These are phyloP conservation scores for Beris morrisii DNA, from an alignment of 2,888 invertebrate species.

Conservation along the genomic window DNA sequence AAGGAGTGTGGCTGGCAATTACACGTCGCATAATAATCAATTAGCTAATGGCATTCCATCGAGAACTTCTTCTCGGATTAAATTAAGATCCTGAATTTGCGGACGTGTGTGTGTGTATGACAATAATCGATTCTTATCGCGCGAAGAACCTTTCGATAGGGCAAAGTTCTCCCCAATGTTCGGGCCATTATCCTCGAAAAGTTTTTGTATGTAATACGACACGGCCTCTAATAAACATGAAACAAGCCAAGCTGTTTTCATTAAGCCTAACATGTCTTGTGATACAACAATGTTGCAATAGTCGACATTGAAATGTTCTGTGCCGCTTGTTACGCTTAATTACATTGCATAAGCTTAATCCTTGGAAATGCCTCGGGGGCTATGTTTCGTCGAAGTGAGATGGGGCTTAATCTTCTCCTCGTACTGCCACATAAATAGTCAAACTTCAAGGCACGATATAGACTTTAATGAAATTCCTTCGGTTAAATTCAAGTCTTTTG, in stretches of 20 bases:
- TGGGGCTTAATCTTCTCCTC: neutral
- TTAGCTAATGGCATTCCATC: no score
- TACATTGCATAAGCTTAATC: slow-evolving; percentile 35
- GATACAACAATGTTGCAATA: slow-evolving; percentile 17
- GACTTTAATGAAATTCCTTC: slow-evolving; percentile 27
- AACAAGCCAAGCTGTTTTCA: slow-evolving; percentile 20
- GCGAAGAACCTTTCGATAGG: no score
- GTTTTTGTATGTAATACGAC: slow-evolving; percentile 9
- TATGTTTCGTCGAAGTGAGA: slow-evolving; percentile 10
- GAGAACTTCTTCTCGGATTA: no score
- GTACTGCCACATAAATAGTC: neutral
- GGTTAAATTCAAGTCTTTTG: slow-evolving; percentile 26
- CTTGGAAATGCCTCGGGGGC: slow-evolving; percentile 34
- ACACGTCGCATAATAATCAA: no score
- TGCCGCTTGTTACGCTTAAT: slow-evolving; percentile 37
- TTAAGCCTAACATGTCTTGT: slow-evolving; percentile 26
- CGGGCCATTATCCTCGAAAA: neutral
- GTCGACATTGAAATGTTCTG: slow-evolving; percentile 27
- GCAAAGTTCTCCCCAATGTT: no score
- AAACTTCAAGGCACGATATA: slow-evolving; percentile 12
- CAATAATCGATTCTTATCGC: no score
- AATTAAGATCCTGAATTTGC: no score
- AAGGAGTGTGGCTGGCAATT: no score
- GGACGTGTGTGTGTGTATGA: no score
- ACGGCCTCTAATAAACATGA: slow-evolving; percentile 17